Conservation (phyloP, 2,113 vertebrate species). For the Bungarus multicinctus region DNA sequence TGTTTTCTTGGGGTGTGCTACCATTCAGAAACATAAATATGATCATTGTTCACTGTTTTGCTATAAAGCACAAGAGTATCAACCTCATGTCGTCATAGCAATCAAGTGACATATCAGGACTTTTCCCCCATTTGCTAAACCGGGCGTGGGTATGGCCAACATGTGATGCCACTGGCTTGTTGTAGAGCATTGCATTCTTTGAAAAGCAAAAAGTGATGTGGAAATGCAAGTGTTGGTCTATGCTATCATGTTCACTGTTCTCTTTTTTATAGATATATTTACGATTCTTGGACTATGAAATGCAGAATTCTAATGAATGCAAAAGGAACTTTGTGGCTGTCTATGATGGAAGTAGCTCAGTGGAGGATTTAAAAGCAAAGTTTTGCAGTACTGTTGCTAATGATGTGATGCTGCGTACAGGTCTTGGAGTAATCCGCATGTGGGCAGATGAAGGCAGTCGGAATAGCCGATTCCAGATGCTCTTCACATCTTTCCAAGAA, state of each 20-base stretch:
- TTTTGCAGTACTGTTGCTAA: conserved; percentile 98
- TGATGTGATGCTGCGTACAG: conserved; percentile 91
- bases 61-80: background rate
- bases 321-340: conserved; percentile 98
- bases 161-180: background rate
- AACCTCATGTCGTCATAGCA: too few relatives aligned
- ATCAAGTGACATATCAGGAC: too few relatives aligned
- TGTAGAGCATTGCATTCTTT: background rate
- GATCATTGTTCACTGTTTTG: background rate
- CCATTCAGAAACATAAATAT: background rate
- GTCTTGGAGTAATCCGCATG: conserved; percentile 94
- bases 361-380: conserved; percentile 94
- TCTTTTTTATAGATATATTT: conserved; percentile 86
- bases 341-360: conserved; percentile 95
- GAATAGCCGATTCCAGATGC: conserved; percentile 93
- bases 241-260: conserved; percentile 12
- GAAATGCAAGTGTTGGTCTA: background rate
- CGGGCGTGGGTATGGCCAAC: too few relatives aligned
- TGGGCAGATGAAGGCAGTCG: conserved; percentile 97
- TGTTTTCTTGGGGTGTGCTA: background rate
- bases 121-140: too few relatives aligned
- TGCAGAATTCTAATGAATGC: conserved; percentile 98
- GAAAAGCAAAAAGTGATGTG: background rate
- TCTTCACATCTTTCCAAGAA: conserved; percentile 98
- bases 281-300: conserved; percentile 96